A percentile compares a stretch with the other conserved stretches of the same genome.
These are phyloP conservation scores for Eristalis arbustorum DNA, from an alignment of 2,888 invertebrate species.

Conservation along the genomic window DNA sequence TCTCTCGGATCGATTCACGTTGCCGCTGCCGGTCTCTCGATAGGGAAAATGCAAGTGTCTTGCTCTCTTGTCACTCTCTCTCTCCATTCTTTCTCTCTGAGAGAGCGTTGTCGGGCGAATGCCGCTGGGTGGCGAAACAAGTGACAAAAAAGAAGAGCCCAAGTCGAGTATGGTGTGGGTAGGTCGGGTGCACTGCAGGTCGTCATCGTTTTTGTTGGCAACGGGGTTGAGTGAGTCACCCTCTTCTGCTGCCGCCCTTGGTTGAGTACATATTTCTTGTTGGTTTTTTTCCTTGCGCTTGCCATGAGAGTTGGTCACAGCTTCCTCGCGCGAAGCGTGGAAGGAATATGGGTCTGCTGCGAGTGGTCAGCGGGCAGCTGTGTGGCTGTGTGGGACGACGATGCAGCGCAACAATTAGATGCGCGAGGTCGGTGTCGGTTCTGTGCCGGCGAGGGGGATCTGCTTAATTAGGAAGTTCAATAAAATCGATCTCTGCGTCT, in stretches of 20 bases:
- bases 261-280: too few relatives aligned
- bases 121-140: slow-evolving; percentile 51
- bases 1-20: not conserved
- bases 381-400: not conserved
- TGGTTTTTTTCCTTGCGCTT: not conserved
- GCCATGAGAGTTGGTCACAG: not conserved
- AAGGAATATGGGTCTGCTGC: not conserved
- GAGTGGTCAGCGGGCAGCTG: not conserved
- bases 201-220: slow-evolving; percentile 54
- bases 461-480: not conserved
- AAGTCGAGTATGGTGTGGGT: slow-evolving; percentile 79
- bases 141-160: slow-evolving; percentile 72
- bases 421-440: not conserved
- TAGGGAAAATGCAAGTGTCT: slow-evolving; percentile 36
- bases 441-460: not conserved
- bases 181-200: slow-evolving; percentile 76
- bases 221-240: slow-evolving; percentile 10
- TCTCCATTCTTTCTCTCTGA: not conserved
- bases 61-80: not conserved
- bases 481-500: not conserved
- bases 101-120: slow-evolving; percentile 11
- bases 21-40: not conserved
- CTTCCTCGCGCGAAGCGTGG: not conserved
- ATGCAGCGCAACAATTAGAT: not conserved
- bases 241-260: slow-evolving; percentile 11